A percentile compares a stretch with the other conserved stretches of the same genome.
phyloP scores from a whole-genome alignment of 2,888 invertebrate genomes.

The Trypoxylon attenuatum region DNA sequence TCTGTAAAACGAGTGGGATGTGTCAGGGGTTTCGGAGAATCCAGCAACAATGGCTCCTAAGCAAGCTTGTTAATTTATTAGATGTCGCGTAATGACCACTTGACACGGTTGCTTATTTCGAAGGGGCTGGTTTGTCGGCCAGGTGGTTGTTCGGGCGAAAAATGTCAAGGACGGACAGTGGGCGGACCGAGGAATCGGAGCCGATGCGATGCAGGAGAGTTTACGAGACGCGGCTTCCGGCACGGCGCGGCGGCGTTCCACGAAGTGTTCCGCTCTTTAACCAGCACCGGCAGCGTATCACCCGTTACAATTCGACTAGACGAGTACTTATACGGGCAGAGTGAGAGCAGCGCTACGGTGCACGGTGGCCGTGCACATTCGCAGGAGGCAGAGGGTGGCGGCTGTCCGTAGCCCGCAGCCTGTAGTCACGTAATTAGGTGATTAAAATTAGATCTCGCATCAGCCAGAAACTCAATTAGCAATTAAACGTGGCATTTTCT shows the following conservation, averaged over 20 bases:
- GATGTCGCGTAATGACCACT: background rate
- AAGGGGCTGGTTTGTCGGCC: background rate
- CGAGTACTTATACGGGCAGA: conserved; percentile 54
- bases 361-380: conserved; percentile 58
- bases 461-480: conserved; percentile 79
- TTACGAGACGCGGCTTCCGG: conserved; percentile 36
- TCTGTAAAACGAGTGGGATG: too few species aligned
- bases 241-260: conserved; percentile 37
- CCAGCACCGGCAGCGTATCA: conserved; percentile 47
- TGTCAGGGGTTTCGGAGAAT: too few species aligned
- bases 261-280: conserved; percentile 56
- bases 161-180: background rate
- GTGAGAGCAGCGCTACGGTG: conserved; percentile 27
- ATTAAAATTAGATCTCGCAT: conserved; percentile 79
- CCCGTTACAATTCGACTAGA: conserved; percentile 59
- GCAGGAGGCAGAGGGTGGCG: conserved; percentile 60
- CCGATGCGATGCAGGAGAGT: conserved; percentile 9
- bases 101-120: background rate
- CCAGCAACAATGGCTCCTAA: too few species aligned
- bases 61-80: too few species aligned
- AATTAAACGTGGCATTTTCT: conserved; percentile 79
- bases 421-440: conserved; percentile 78
- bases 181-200: background rate
- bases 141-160: background rate
- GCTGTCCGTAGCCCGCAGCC: conserved; percentile 69